Percentiles rank a stretch among this genome's conserved stretches.
These are phyloP conservation scores for Cladopsammia gracilis DNA, from an alignment of 64 coral and sea anemone genomes.

Conservation along the genomic window DNA sequence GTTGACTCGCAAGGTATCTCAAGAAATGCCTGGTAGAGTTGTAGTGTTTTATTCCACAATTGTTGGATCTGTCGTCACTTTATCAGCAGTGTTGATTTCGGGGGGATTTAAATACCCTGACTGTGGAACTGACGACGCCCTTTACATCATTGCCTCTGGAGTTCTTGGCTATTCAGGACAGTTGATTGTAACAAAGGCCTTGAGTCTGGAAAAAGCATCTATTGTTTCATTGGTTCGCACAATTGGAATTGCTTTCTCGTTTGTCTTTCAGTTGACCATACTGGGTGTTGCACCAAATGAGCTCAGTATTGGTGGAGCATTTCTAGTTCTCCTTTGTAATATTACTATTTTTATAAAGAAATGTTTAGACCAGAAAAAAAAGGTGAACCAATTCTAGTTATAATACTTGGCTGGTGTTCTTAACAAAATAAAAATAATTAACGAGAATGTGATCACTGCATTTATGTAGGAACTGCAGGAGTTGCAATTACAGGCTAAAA, in stretches of 20 bases:
- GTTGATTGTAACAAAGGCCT: constrained; percentile 9
- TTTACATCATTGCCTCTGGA: constrained; percentile 5
- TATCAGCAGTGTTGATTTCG: neutral
- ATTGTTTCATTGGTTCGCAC: constrained; percentile 30
- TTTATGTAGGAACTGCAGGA: no score
- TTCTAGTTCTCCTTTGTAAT: constrained; percentile 64
- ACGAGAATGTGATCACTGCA: no score
- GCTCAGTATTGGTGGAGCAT: constrained; percentile 58
- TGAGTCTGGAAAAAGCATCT: constrained; percentile 62
- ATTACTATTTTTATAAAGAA: constrained; percentile 47
- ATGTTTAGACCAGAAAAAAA: neutral
- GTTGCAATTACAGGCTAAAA: no score
- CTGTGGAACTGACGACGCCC: constrained; percentile 45
- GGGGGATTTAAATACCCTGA: constrained; percentile 56
- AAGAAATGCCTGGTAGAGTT: constrained; percentile 8
- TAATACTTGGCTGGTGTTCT: no score
- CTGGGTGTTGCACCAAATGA: neutral
- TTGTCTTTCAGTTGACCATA: constrained; percentile 45
- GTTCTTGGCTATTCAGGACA: constrained; percentile 16
- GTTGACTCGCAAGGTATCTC: neutral
- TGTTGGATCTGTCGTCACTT: constrained; percentile 13
- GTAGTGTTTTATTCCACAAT: constrained; percentile 57
- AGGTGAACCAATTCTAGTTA: no score
- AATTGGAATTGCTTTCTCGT: constrained; percentile 36
- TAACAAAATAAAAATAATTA: no score